Evolutionary conservation across 1,140 invertebrate genomes (phyloP).

Genomic region (Nebria ingens): DNA sequence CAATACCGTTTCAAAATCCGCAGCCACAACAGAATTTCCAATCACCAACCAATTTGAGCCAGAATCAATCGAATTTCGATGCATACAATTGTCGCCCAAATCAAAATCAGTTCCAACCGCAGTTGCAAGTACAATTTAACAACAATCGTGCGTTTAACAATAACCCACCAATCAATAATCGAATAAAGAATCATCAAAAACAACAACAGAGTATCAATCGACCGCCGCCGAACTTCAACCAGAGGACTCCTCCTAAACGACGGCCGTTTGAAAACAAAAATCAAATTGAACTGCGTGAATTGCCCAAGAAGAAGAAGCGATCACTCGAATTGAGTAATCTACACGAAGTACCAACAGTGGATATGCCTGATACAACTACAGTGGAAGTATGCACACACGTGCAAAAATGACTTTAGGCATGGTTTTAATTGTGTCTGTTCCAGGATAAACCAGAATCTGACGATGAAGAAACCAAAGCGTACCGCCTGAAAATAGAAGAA

Average conservation of each 20-base stretch:
- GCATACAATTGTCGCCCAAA: not conserved
- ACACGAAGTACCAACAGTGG: conserved; percentile 10
- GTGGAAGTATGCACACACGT: not conserved
- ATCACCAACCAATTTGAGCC: too few relatives aligned
- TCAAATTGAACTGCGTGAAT: not conserved
- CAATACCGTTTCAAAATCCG: too few relatives aligned
- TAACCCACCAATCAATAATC: too few relatives aligned
- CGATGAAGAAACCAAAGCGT: conserved; percentile 50
- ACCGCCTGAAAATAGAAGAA: conserved; percentile 53
- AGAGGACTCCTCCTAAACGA: not conserved
- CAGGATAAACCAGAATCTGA: conserved; percentile 32
- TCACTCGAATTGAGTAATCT: conserved; percentile 7
- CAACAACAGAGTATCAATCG: not conserved
- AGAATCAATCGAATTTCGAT: not conserved
- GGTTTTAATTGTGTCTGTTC: conserved; percentile 6
- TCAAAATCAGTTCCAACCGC: not conserved
- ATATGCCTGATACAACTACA: conserved; percentile 11
- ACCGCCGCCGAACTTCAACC: not conserved
- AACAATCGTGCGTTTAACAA: too few relatives aligned
- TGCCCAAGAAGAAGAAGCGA: not conserved
- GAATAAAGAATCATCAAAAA: not conserved
- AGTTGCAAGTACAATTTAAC: not conserved
- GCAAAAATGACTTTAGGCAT: not conserved
- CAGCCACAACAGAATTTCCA: too few relatives aligned
- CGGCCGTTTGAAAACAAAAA: not conserved